Evolutionary conservation across 2,113 vertebrate genomes (phyloP), one percentile per base, ranked within the genome.

Genomic region (Condylura cristata): DNA sequence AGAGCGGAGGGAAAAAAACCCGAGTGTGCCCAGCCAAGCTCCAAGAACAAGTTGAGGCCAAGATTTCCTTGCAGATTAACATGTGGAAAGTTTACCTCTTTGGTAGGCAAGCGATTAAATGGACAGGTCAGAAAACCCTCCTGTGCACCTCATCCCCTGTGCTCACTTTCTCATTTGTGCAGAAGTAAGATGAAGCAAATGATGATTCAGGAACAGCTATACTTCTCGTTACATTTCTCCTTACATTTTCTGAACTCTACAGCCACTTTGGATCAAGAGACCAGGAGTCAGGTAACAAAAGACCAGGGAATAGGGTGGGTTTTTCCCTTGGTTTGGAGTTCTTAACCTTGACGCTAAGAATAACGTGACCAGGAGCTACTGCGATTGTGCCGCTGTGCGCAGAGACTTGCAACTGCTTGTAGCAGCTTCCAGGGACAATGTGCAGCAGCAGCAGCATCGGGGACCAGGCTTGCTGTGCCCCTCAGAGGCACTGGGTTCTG

Each of bases 371-470:
- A 18, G 1, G 66, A 12, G 74, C 34, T 11, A 41, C 22, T 32
- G 0, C 16, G 6, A 14, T 39, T 68, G 44, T 14, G 30, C 2
- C 41, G 7, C 68, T 63, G 68, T 28, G n/a, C 63, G 58, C 30
- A 30, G 13, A 56, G 0, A 8, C 56, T 79, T 28, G 3, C 46
- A 13, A 2, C 56, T 46, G 75, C 41, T 74, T 14, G 46, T 3
- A 46, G 51, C 58, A 11, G 61, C 71, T 66, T 32, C 68, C 37
- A 56, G 26, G n/a, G 30, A 39, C 12, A 41, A 30, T 48, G 39
- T 39, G 66, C 37, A 28, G 30, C 6, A 0, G 66, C 37, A 28
- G 30, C 6, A 0, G 6, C 1, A 0, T 5, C 53, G 22, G 0
- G 0, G n/a, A 32, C 16, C 61, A 46, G 61, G 60, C 16, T 75